Percentiles rank a stretch among this genome's conserved stretches.
Conservation (phyloP, 2,113 vertebrate species). For the Felis catus region F.catus_Fca126_mat1.0 CM031412.1:6677001-6677500, state of each 20-base stretch:
- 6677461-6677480: background rate
- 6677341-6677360: background rate
- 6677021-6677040: background rate
- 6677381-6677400: background rate
- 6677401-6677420: background rate
- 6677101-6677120: background rate
- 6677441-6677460: background rate
- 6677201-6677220: background rate
- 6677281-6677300: background rate
- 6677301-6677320: background rate
- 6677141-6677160: background rate
- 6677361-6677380: background rate
- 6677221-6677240: too few species aligned
- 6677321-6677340: background rate
- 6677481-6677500: background rate
- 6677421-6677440: background rate
- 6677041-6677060: background rate
- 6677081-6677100: background rate
- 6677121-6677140: background rate
- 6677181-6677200: background rate
- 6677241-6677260: background rate
- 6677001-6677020: background rate
- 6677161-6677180: background rate
- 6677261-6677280: background rate
- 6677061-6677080: background rate